Evolutionary conservation across 2,113 vertebrate genomes (phyloP), one percentile per base, ranked within the genome.

Genomic region (Hippoglossus stenolepis): DNA sequence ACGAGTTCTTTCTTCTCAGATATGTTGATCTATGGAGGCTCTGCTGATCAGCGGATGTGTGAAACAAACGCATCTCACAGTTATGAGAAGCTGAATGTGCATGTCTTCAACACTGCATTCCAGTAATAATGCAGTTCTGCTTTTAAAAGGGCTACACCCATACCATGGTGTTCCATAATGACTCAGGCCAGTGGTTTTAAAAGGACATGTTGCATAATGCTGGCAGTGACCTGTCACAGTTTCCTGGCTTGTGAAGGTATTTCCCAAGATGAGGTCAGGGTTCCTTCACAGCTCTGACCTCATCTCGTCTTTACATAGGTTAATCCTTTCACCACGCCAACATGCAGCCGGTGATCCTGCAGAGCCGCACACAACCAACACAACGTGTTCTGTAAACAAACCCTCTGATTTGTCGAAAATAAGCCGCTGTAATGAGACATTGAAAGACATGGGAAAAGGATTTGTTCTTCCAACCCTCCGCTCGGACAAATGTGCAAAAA

Each of bases 181-280:
- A 77, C 53, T 77, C 59, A 82, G 26, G 26, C 45, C 47, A 79
- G 72, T 77, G 81, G 66, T 85, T 90, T 82, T 69, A 49, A 70
- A 31, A 78, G 79, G 68, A 76, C 74, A 63, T 17, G 86, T 89
- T 89, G 76, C 60, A 35, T 85, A 90, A 84, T 43, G 17, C 49
- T 4, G 76, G 71, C 79, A 14, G 56, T 72, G 75, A 69, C 75
- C 61, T 56, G 91, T 91, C 89, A 92, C 72, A 62, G 65, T 88
- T 93, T 93, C 89, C 89, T 90, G 87, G 87, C 75, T 67, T 49
- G 15, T 73, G 47, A 28, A 77, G 89, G 90, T 91, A 80, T 91
- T 93, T 91, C 90, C 89, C 87, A 89, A 78, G 79, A 92, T 89
- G 81, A 90, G 82, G 79, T 90, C 89, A 88, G 75, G 85, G 77